These are phyloP conservation scores for Tyria jacobaeae DNA, from an alignment of 2,888 invertebrate genomes.

Conservation along the genomic window DNA sequence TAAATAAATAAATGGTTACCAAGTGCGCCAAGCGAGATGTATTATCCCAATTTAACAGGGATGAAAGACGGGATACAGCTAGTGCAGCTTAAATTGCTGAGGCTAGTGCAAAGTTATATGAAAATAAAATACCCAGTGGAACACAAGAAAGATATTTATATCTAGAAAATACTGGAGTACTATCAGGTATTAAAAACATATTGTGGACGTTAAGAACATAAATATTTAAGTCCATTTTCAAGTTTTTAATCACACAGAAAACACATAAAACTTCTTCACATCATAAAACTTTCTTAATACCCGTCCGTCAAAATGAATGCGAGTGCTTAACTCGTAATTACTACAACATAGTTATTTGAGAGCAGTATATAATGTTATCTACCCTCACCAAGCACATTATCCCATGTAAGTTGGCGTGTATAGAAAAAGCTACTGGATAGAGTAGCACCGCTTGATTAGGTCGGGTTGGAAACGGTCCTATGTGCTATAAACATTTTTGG, in stretches of 20 bases:
- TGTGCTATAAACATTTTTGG: constrained; percentile 80
- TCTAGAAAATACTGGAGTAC: too few relatives aligned
- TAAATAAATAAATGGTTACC: neutral
- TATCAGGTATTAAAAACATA: too few relatives aligned
- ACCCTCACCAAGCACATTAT: constrained; percentile 48
- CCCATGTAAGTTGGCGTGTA: constrained; percentile 47
- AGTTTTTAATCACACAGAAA: too few relatives aligned
- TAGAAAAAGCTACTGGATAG: constrained; percentile 56
- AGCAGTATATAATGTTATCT: constrained; percentile 45
- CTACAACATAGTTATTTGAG: constrained; percentile 33
- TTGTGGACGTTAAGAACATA: too few relatives aligned
- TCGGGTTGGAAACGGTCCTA: constrained; percentile 69
- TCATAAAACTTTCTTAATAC: constrained; percentile 1
- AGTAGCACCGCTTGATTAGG: constrained; percentile 78
- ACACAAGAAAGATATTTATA: too few relatives aligned
- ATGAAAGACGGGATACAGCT: neutral
- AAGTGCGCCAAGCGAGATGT: neutral
- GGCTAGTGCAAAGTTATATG: neutral
- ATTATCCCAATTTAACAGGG: neutral
- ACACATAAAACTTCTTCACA: too few relatives aligned
- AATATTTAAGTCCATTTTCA: too few relatives aligned
- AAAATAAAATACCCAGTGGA: too few relatives aligned
- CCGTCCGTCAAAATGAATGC: constrained; percentile 18
- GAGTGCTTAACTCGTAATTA: constrained; percentile 35
- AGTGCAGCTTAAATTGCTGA: neutral